Conservation (phyloP, 2,797 vertebrate species). For the Enteromius unitaeniatus region DNA sequence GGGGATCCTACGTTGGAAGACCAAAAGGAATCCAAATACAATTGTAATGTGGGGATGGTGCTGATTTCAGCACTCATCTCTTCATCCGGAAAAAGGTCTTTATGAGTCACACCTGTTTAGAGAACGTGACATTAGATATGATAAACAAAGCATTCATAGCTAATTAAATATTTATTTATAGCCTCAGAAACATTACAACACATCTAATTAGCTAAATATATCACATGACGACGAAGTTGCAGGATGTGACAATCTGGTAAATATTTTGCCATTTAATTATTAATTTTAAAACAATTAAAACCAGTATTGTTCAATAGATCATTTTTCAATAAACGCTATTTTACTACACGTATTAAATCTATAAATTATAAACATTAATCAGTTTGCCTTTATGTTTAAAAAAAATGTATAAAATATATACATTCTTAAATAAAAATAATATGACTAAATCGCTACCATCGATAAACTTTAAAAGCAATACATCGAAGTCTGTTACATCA, state of each 20-base stretch:
- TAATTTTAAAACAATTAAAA: not conserved
- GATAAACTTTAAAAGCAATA: not conserved
- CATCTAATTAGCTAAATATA: not conserved
- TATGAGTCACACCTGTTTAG: constrained; percentile 16
- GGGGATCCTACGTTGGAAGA: not conserved
- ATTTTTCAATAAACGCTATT: not conserved
- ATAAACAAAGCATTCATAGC: not conserved
- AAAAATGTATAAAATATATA: not conserved
- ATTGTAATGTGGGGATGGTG: constrained; percentile 43
- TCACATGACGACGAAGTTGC: not conserved
- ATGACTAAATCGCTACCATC: not conserved
- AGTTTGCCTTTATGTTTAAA: not conserved
- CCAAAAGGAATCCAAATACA: constrained; percentile 19
- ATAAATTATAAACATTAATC: not conserved
- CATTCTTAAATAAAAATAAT: not conserved
- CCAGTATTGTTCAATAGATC: not conserved
- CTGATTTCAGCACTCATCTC: constrained; percentile 59
- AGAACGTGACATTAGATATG: not conserved
- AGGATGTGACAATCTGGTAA: not conserved
- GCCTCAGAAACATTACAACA: not conserved
- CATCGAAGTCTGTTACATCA: not conserved
- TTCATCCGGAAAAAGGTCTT: constrained; percentile 7
- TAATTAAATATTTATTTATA: not conserved
- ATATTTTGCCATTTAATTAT: not conserved
- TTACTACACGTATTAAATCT: not conserved